Conservation (phyloP, 2,888 invertebrate genomes). For the Schizotus pectinicornis region DNA sequence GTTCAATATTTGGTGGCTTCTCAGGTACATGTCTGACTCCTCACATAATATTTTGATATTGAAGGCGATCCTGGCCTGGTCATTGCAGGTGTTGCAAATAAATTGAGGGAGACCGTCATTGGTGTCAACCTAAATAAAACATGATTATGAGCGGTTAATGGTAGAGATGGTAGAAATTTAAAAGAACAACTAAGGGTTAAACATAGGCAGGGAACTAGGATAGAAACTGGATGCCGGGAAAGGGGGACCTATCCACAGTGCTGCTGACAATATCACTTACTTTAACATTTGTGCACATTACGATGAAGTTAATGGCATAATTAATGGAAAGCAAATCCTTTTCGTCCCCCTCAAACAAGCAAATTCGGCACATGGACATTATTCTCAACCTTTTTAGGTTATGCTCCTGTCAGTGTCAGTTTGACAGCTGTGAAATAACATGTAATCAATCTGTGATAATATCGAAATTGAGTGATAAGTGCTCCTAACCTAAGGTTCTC, state of each 20-base stretch:
- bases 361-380: slow-evolving; percentile 7
- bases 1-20: not conserved
- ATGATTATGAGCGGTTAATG: no score
- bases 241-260: no score
- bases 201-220: no score
- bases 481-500: not conserved
- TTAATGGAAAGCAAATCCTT: not conserved
- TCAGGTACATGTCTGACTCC: slow-evolving; percentile 19
- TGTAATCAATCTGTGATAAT: not conserved
- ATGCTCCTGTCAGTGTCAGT: slow-evolving; percentile 7
- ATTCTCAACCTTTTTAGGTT: slow-evolving; percentile 8
- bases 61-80: slow-evolving; percentile 18
- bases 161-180: no score
- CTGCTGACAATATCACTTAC: not conserved
- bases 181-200: no score
- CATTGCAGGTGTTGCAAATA: slow-evolving; percentile 8
- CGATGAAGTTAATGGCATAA: not conserved
- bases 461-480: not conserved
- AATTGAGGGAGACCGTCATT: slow-evolving; percentile 2
- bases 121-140: not conserved
- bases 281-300: not conserved
- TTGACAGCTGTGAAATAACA: not conserved
- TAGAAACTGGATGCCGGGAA: no score
- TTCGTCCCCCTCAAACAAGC: slow-evolving; percentile 5
- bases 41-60: slow-evolving; percentile 19